These are phyloP conservation scores for Habrosyne pyritoides DNA, from an alignment of 2,888 invertebrate genomes.

Conservation along the genomic window DNA sequence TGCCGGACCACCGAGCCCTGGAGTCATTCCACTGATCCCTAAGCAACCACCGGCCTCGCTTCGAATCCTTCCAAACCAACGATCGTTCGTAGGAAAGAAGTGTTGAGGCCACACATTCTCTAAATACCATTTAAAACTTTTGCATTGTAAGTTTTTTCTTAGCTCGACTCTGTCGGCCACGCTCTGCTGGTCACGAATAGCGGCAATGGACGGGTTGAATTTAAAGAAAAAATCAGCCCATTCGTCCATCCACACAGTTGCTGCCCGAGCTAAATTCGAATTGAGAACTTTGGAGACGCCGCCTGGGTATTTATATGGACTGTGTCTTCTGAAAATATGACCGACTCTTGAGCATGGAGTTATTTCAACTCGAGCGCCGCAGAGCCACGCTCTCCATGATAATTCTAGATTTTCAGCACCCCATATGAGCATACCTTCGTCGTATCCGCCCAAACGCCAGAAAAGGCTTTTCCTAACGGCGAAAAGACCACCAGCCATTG, in stretches of 20 bases:
- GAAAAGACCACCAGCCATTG: slow-evolving; percentile 98
- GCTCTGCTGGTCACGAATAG: slow-evolving; percentile 83
- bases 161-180: slow-evolving; percentile 87
- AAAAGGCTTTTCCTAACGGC: slow-evolving; percentile 93
- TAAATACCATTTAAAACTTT: slow-evolving; percentile 96
- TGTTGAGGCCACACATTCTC: slow-evolving; percentile 98
- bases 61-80: slow-evolving; percentile 94
- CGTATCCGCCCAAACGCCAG: slow-evolving; percentile 91
- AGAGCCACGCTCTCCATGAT: slow-evolving; percentile 98
- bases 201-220: slow-evolving; percentile 88
- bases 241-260: slow-evolving; percentile 99
- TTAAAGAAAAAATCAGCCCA: slow-evolving; percentile 97
- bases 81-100: slow-evolving; percentile 94
- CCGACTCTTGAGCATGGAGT: slow-evolving; percentile 97
- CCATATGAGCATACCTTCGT: slow-evolving; percentile 93
- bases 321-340: slow-evolving; percentile 95
- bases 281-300: slow-evolving; percentile 95
- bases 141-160: slow-evolving; percentile 89
- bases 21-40: slow-evolving; percentile 74
- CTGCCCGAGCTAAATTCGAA: slow-evolving; percentile 95
- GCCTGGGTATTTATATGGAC: slow-evolving; percentile 97
- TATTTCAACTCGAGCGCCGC: slow-evolving; percentile 95
- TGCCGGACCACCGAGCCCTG: slow-evolving; percentile 89
- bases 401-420: slow-evolving; percentile 99
- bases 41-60: slow-evolving; percentile 74